Percentiles rank a stretch among this genome's conserved stretches.
phyloP scores from a whole-genome alignment of 2,888 invertebrate species.

The Cenopis cana region DNA sequence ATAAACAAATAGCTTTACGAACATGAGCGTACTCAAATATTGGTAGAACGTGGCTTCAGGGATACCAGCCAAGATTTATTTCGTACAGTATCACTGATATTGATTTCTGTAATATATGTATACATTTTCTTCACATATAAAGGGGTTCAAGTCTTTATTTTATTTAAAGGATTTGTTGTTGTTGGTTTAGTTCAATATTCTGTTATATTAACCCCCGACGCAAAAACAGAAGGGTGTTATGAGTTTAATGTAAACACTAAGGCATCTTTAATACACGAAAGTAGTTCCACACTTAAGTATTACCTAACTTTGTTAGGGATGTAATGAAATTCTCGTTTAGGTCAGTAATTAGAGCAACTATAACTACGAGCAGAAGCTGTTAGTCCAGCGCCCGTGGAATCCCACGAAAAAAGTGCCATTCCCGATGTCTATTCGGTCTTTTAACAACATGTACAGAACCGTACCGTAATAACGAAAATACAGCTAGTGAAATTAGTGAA shows the following conservation, averaged over 20 bases:
- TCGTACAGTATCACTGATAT: conserved; percentile 59
- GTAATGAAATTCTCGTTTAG: background rate
- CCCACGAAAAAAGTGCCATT: conserved; percentile 17
- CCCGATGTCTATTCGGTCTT: conserved; percentile 18
- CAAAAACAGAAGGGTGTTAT: no score
- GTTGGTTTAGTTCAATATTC: background rate
- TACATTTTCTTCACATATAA: background rate
- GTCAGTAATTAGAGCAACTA: conserved; percentile 13
- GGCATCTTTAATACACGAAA: background rate
- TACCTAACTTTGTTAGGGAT: background rate
- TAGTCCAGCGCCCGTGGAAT: conserved; percentile 19
- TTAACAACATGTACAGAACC: conserved; percentile 11
- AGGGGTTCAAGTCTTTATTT: background rate
- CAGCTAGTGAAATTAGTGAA: conserved; percentile 37
- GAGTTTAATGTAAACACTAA: background rate
- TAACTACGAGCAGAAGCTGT: conserved; percentile 1
- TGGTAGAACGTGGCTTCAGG: conserved; percentile 73
- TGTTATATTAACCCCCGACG: no score
- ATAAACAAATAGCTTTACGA: conserved; percentile 72
- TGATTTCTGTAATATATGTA: conserved; percentile 47
- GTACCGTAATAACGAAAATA: conserved; percentile 40
- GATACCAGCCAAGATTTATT: conserved; percentile 66
- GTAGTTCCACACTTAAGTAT: conserved; percentile 40
- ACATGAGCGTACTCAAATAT: conserved; percentile 72
- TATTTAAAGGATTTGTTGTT: background rate